These are phyloP conservation scores for Phyto melanocephala DNA, from an alignment of 2,888 invertebrate genomes.

Conservation along the genomic window DNA sequence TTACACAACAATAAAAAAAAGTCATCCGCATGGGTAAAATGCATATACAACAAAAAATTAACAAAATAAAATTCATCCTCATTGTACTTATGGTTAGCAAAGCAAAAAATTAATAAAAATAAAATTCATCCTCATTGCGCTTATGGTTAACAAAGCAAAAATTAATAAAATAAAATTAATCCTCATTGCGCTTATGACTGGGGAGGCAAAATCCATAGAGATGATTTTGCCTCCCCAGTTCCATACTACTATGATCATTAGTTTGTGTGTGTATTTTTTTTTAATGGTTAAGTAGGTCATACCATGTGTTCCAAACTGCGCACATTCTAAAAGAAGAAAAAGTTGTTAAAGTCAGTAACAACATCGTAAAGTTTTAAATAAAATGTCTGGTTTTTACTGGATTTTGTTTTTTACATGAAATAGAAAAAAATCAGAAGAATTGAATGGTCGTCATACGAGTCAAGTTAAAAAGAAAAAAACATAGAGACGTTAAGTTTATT, in stretches of 20 bases:
- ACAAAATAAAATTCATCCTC: too few relatives aligned
- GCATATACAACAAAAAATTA: too few relatives aligned
- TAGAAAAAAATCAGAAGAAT: slow-evolving; percentile 44
- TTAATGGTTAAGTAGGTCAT: slow-evolving; percentile 57
- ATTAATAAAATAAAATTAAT: too few relatives aligned
- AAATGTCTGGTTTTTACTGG: slow-evolving; percentile 3
- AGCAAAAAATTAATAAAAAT: too few relatives aligned
- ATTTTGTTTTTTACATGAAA: slow-evolving; percentile 8
- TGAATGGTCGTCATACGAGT: slow-evolving; percentile 58
- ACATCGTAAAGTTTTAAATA: neutral
- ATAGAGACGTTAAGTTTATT: slow-evolving; percentile 37
- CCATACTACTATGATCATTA: slow-evolving; percentile 28
- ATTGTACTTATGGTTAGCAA: too few relatives aligned
- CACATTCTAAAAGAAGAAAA: slow-evolving; percentile 31
- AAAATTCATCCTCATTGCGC: too few relatives aligned
- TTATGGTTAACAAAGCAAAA: too few relatives aligned
- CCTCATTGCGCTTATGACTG: too few relatives aligned
- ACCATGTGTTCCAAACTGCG: slow-evolving; percentile 3
- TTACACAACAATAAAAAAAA: too few relatives aligned
- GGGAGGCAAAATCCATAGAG: too few relatives aligned
- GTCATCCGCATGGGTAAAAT: too few relatives aligned
- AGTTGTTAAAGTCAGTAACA: slow-evolving; percentile 14
- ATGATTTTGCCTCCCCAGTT: too few relatives aligned
- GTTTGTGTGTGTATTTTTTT: neutral
- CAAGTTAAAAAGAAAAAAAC: slow-evolving; percentile 49